Conservation (phyloP, 1,140 invertebrate genomes). For the Bombus cullumanus region DNA sequence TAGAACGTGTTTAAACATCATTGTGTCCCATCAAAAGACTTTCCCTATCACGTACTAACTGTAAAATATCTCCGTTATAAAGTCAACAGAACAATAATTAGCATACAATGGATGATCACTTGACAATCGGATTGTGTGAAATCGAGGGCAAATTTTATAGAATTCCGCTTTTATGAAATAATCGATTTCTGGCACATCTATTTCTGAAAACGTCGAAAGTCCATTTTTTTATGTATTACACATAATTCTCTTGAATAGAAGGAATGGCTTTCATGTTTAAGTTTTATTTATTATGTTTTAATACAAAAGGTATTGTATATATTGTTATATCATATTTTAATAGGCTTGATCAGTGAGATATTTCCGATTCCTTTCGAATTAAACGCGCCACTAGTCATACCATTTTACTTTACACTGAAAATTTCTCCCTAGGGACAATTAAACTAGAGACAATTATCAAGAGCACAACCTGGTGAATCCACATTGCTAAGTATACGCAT, state of each 20-base stretch:
- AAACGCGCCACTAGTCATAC: background rate
- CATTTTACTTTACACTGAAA: background rate
- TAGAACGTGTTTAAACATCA: conserved; percentile 5
- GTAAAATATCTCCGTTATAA: background rate
- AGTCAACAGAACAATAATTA: conserved; percentile 2
- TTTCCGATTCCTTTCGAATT: background rate
- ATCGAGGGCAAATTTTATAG: background rate
- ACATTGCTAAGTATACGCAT: background rate
- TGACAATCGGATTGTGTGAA: background rate
- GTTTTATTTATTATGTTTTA: background rate
- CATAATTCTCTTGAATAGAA: background rate
- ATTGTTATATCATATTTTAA: too few species aligned
- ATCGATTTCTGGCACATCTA: background rate
- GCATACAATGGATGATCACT: conserved; percentile 28
- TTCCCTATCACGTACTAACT: conserved; percentile 6
- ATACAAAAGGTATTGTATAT: background rate
- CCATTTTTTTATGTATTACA: background rate
- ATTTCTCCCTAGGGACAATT: background rate
- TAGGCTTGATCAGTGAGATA: background rate
- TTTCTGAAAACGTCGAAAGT: background rate
- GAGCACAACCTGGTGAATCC: background rate
- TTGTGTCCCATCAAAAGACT: conserved; percentile 15
- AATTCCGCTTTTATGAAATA: background rate
- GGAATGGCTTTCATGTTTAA: background rate
- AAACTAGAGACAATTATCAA: background rate